A percentile compares a stretch with the other conserved stretches of the same genome.
Evolutionary conservation across 1,140 invertebrate genomes (phyloP).

Genomic region (Drosophila azteca): DNA sequence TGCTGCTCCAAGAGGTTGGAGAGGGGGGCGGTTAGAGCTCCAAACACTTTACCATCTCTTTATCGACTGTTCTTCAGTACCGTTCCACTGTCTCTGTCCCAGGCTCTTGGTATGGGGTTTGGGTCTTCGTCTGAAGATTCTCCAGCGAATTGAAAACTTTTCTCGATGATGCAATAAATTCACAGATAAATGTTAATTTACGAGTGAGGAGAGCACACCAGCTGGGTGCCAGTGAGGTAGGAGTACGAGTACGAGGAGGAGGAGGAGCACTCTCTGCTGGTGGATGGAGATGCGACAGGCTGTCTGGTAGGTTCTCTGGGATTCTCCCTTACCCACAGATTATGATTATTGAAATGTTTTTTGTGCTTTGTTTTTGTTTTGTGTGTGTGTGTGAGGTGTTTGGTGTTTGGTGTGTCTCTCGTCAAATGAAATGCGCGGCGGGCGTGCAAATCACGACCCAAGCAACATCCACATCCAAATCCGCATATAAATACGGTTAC

Average conservation of each 20-base stretch:
- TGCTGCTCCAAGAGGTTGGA: too few species aligned
- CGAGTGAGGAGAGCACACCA: conserved; percentile 36
- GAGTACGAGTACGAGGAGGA: background rate
- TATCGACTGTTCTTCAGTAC: too few species aligned
- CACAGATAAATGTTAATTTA: conserved; percentile 77
- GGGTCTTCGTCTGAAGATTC: background rate
- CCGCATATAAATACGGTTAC: conserved; percentile 32
- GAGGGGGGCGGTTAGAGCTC: too few species aligned
- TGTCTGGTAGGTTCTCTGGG: conserved; percentile 43
- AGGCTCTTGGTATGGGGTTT: background rate
- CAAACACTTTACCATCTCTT: too few species aligned
- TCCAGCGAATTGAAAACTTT: conserved; percentile 70
- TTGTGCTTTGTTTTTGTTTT: background rate
- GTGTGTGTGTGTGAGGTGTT: background rate
- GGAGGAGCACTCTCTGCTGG: background rate
- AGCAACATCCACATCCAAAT: conserved; percentile 38
- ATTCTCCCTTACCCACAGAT: conserved; percentile 11
- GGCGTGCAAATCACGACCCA: conserved; percentile 63
- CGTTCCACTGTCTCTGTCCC: background rate
- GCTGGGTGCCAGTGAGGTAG: background rate
- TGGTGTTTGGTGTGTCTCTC: background rate
- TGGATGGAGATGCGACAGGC: conserved; percentile 38
- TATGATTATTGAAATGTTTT: conserved; percentile 69
- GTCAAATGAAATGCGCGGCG: conserved; percentile 22
- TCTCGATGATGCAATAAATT: conserved; percentile 79